Evolutionary conservation across 1,140 invertebrate species (phyloP).

Genomic region (Drosophila malerkotliana): DNA sequence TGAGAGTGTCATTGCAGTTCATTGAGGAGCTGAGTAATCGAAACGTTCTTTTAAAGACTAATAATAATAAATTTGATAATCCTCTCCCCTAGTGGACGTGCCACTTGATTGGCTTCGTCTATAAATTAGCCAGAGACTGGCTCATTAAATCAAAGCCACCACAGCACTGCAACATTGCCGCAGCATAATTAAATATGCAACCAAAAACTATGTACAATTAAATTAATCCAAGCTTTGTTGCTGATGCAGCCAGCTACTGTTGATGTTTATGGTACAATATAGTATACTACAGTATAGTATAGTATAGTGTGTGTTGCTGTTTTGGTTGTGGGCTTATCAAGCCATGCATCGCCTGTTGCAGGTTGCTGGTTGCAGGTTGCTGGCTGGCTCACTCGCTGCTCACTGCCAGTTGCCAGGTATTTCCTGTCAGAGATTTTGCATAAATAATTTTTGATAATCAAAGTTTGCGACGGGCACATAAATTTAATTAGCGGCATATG

Average conservation of each 20-base stretch:
- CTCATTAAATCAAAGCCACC: conserved; percentile 46
- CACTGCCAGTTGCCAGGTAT: conserved; percentile 67
- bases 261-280: conserved; percentile 12
- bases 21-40: conserved; percentile 34
- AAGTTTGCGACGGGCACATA: conserved; percentile 77
- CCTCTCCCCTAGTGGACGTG: conserved; percentile 4
- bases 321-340: conserved; percentile 42
- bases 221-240: conserved; percentile 64
- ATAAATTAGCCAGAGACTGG: conserved; percentile 12
- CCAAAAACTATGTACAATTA: conserved; percentile 79
- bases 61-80: conserved; percentile 8
- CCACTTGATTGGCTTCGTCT: conserved; percentile 19
- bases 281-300: conserved; percentile 8
- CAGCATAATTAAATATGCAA: conserved; percentile 78
- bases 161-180: conserved; percentile 21
- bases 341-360: conserved; percentile 53
- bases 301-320: conserved; percentile 11
- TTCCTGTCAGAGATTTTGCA: conserved; percentile 81
- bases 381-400: conserved; percentile 9
- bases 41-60: background rate
- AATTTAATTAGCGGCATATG: conserved; percentile 81
- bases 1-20: conserved; percentile 47
- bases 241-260: conserved; percentile 25
- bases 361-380: conserved; percentile 23
- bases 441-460: conserved; percentile 83